phyloP scores from a whole-genome alignment of 2,888 invertebrate genomes.

The Nymphalis urticae region DNA sequence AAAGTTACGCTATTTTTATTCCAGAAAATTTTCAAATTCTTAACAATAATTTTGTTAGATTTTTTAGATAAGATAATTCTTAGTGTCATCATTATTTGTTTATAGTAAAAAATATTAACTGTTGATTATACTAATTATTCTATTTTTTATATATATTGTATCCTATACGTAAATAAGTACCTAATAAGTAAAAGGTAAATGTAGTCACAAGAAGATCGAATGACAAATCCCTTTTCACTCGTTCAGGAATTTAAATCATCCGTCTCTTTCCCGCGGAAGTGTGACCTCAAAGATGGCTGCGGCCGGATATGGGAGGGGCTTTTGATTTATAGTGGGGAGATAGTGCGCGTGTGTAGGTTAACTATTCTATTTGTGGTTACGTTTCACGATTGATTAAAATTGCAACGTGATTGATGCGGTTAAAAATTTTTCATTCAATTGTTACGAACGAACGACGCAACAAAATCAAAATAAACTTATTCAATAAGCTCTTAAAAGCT shows the following conservation, averaged over 20 bases:
- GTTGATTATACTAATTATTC: too few species aligned
- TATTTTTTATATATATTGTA: too few species aligned
- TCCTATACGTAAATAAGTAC: background rate
- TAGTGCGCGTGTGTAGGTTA: conserved; percentile 43
- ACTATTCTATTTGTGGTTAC: conserved; percentile 34
- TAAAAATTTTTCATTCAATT: conserved; percentile 1
- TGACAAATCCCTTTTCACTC: background rate
- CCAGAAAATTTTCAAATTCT: too few species aligned
- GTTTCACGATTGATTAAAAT: conserved; percentile 30
- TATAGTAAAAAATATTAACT: too few species aligned
- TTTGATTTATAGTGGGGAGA: conserved; percentile 72
- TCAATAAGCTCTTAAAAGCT: too few species aligned
- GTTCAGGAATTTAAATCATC: conserved; percentile 43
- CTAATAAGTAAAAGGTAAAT: background rate
- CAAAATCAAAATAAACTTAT: background rate
- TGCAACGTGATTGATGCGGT: conserved; percentile 13
- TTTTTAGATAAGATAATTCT: too few species aligned
- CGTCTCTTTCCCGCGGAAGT: conserved; percentile 63
- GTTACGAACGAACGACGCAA: background rate
- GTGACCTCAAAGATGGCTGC: conserved; percentile 80
- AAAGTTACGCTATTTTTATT: too few species aligned
- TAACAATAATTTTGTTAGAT: too few species aligned
- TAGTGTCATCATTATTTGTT: too few species aligned
- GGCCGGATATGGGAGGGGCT: conserved; percentile 75
- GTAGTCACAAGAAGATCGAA: background rate